Evolutionary conservation across 2,113 vertebrate genomes (phyloP).

Genomic region (Harpagus bidentatus): DNA sequence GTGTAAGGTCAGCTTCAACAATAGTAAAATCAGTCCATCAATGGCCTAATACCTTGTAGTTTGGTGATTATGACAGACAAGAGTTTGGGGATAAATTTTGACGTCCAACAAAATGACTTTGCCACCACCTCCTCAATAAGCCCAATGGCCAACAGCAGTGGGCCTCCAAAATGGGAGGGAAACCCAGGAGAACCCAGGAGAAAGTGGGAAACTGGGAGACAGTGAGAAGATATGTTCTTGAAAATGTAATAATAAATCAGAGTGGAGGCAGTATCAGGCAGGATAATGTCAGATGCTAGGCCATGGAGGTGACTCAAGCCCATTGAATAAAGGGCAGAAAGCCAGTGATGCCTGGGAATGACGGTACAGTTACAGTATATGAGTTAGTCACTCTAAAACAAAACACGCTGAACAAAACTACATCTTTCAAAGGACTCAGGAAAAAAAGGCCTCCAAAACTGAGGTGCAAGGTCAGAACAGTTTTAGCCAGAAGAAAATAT

Average conservation of each 20-base stretch:
- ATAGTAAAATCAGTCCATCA: neutral
- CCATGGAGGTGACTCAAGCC: neutral
- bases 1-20: neutral
- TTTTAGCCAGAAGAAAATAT: neutral
- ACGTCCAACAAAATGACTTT: neutral
- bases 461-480: neutral
- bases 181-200: neutral
- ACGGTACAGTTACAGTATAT: neutral
- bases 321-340: neutral
- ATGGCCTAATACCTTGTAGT: neutral
- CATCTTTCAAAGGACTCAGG: neutral
- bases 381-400: neutral
- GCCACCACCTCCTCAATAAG: neutral
- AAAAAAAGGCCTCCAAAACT: neutral
- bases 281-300: neutral
- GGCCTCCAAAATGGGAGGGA: neutral
- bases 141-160: accelerated
- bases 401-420: neutral
- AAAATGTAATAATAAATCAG: neutral
- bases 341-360: neutral
- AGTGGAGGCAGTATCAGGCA: neutral
- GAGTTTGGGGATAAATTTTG: neutral
- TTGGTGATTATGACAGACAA: neutral
- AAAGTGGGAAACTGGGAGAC: neutral
- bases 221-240: neutral